phyloP scores from a whole-genome alignment of 2,797 vertebrate genomes.

The Triplophysa yarkandensis region DNA sequence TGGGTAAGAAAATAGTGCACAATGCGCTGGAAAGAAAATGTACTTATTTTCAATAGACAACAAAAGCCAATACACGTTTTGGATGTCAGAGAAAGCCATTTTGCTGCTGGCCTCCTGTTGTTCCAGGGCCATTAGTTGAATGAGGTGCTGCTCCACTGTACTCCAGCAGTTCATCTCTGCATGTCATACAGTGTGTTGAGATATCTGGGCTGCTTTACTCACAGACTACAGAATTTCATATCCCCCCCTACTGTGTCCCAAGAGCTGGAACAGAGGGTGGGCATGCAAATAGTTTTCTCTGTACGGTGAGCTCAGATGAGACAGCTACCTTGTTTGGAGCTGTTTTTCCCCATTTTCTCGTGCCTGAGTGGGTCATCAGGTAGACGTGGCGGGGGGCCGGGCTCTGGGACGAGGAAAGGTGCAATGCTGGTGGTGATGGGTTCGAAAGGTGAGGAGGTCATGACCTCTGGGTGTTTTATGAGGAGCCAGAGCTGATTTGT shows the following conservation, averaged over 20 bases:
- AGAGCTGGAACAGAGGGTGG: conserved; percentile 73
- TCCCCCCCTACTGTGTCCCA: conserved; percentile 65
- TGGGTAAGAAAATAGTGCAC: conserved; percentile 1
- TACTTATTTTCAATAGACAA: conserved; percentile 44
- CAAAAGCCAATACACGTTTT: conserved; percentile 36
- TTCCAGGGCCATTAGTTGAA: conserved; percentile 42
- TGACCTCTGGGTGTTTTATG: conserved; percentile 77
- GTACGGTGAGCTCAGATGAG: conserved; percentile 66
- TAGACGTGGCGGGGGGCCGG: conserved; percentile 37
- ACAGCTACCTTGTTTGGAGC: conserved; percentile 48
- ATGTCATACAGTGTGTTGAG: conserved; percentile 16
- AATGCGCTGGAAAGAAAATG: conserved; percentile 13
- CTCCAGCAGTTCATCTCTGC: conserved; percentile 17
- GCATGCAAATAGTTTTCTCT: conserved; percentile 75
- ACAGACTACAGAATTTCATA: conserved; percentile 47
- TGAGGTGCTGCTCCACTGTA: conserved; percentile 34
- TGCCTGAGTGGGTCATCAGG: conserved; percentile 52
- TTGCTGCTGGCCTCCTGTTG: conserved; percentile 30
- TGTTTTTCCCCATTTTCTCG: conserved; percentile 48
- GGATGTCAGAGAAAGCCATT: conserved; percentile 28
- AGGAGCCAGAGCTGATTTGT: conserved; percentile 72
- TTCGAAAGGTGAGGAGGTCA: conserved; percentile 80
- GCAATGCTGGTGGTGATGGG: conserved; percentile 66
- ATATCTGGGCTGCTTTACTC: conserved; percentile 46
- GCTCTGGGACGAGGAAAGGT: conserved; percentile 36